Base-by-base conservation (phyloP, 2,113 vertebrate genomes). In the Aphyosemion australe region DNA sequence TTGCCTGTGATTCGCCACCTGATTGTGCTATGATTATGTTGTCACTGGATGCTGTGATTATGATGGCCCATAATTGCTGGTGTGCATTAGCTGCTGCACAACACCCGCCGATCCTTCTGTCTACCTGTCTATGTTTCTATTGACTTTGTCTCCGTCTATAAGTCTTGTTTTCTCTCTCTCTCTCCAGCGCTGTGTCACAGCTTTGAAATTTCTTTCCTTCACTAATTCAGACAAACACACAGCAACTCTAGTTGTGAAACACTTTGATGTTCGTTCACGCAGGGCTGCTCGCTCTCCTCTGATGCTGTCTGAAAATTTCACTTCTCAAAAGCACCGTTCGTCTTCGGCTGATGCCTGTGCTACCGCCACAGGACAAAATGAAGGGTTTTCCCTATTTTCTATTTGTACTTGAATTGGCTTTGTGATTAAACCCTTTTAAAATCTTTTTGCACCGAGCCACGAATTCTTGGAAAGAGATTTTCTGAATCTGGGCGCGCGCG, bases 11-110 rank as follows among this genome's bases (percentile, higher is more conserved):
- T 89, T 89, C 65, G 74, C 80, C 86, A 87, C 75, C 78, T 89
- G 89, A 91, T 91, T 91, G 90, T 90, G 81, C 89, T 84, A 80
- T 92, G 89, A 92, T 92, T 89, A 90, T 91, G 83, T 89, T 92
- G 91, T 93, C 90, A 90, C 82, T 89, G 86, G 82, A 87, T 90
- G 89, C 86, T 88, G 76, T 92, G 90, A 91, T 92, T 91, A 90
- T 89, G 86, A 91, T 85, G 72, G 80, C 64, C 79, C 65, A 20
- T 89, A 91, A 89, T 90, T 91, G 67, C 69, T 67, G 70, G 89
- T 87, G 86, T 89, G 87, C 84, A 88, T 91, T 88, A 90, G 87
- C 83, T 82, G 75, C 80, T 78, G 69, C 83, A 83, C 61, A 61
- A 83, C 67, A 57, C 65, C 83, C 68, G 60, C 67, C 48, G 21